Conservation (phyloP, 2,888 invertebrate genomes). For the Xestia c-nigrum region DNA sequence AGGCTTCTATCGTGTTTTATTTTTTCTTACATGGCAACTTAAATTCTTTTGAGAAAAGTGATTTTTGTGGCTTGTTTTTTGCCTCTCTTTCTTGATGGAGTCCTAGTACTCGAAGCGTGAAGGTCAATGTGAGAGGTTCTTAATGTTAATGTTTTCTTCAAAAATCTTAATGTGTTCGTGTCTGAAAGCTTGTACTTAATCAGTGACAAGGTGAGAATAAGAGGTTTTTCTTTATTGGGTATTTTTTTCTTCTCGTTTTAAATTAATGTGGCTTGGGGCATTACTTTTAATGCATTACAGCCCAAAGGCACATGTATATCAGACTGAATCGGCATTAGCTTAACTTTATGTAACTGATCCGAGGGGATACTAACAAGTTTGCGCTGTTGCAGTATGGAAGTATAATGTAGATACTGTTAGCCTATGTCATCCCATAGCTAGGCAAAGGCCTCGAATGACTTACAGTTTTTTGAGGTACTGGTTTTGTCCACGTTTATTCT, state of each 20-base stretch:
- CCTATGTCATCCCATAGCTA: neutral
- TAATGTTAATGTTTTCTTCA: slow-evolving; percentile 38
- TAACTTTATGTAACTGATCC: neutral
- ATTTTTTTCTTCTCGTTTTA: neutral
- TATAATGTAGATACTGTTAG: neutral
- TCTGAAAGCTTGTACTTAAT: slow-evolving; percentile 36
- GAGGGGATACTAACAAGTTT: neutral
- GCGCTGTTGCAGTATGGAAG: neutral
- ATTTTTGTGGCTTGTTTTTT: slow-evolving; percentile 50
- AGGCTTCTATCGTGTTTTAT: slow-evolving; percentile 67
- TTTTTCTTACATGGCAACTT: slow-evolving; percentile 63
- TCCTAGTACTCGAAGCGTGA: slow-evolving; percentile 9
- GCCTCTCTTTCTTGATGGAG: neutral
- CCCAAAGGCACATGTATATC: too few relatives aligned
- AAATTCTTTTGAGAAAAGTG: slow-evolving; percentile 56
- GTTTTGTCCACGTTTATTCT: neutral
- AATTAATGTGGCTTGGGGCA: neutral
- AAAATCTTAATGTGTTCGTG: slow-evolving; percentile 36
- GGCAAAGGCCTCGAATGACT: neutral
- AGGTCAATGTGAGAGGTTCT: slow-evolving; percentile 11
- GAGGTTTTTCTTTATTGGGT: neutral
- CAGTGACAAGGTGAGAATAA: slow-evolving; percentile 26
- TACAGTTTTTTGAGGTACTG: neutral
- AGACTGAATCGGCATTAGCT: neutral
- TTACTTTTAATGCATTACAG: slow-evolving; percentile 3